These are phyloP conservation scores for Falco punctatus DNA, from an alignment of 2,113 vertebrate species.

Conservation along the genomic window DNA sequence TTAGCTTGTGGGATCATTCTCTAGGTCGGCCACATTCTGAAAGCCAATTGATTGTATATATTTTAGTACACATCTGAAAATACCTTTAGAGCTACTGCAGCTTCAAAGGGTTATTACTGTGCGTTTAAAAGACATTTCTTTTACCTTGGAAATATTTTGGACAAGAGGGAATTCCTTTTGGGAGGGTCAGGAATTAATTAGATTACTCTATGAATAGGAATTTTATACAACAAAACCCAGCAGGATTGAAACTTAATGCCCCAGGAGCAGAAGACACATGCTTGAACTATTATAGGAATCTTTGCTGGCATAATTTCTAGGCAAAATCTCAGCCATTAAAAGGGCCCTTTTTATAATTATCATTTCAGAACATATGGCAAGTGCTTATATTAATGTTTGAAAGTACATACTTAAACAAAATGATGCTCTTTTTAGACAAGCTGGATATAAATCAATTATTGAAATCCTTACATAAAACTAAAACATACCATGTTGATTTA, in stretches of 20 bases:
- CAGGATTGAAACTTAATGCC: neutral
- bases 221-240: constrained; percentile 8
- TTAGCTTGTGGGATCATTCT: neutral
- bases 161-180: neutral
- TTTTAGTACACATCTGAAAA: neutral
- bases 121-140: neutral
- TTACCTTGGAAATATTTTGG: neutral
- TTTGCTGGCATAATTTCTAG: neutral
- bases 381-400: neutral
- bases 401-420: neutral
- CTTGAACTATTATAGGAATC: neutral
- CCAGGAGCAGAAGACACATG: neutral
- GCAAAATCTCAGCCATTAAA: neutral
- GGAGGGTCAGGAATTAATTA: constrained; percentile 38
- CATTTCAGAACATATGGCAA: neutral
- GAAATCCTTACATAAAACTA: neutral
- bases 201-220: neutral
- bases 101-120: neutral
- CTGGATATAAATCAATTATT: neutral
- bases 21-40: neutral
- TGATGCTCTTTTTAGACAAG: neutral
- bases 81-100: neutral
- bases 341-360: neutral
- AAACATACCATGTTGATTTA: neutral
- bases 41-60: neutral